Base-by-base conservation (phyloP, 2,113 vertebrate genomes). In the Potamarius usumacintae region DNA sequence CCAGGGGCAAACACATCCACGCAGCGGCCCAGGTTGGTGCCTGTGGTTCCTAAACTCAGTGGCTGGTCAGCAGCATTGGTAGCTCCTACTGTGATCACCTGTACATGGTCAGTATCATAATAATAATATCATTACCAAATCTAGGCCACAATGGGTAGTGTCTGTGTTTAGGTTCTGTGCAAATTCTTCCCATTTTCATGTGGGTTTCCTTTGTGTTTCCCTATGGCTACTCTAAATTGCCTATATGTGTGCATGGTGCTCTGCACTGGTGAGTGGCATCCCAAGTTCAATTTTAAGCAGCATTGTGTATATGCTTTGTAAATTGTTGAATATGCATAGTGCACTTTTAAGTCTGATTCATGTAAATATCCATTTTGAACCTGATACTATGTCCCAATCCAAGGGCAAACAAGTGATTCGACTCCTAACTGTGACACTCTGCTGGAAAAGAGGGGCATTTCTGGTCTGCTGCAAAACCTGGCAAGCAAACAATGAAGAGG, bases 11-110 rank as follows among this genome's bases (percentile, higher is more conserved):
- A 98, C 72, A 99, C 82, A 83, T 98, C 97, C 83, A 98, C 94
- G 0, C 97, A 99, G 86, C 94, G 95, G 58, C 97, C 97, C 0
- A 95, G 96, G 90, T 97, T 98, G 81, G 96, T 98, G 71, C 97
- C 96, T 14, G 96, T 93, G 0, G 89, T 93, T 67, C 96, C 96
- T 18, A 96, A 93, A 10, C 92, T 95, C 89, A 95, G 94, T 0
- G 96, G 97, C 55, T 96, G 96, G 90, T 98, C 96, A 14, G 91
- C 92, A 0, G 92, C 94, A 91, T 97, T 95, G 0, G 96, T 96
- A 12, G 97, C 97, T 0, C 97, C 97, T 0, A 98, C 96, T 0
- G 97, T 96, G 90, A 99, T 97, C 85, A 98, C 97, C 97, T 99
- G 85, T 11, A 85, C 12, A 60, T 4, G n/a, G 18, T 72, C 17